Percentiles rank a stretch among this genome's conserved stretches.
Conservation (phyloP, 2,888 invertebrate genomes). For the Ecliptopera silaceata region DNA sequence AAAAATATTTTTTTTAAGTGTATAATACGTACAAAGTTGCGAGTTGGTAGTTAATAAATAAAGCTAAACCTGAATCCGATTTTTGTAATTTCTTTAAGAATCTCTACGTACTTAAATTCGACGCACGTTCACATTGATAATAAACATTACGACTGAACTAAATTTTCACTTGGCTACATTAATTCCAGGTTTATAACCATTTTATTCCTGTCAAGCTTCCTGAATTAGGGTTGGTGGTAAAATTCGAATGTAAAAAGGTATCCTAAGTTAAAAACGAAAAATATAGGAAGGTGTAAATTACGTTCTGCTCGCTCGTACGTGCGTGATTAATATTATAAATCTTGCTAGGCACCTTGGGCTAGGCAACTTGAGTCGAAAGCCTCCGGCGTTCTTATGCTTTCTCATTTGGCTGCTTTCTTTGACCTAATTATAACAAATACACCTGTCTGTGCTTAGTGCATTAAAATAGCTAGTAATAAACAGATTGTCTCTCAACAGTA, state of each 20-base stretch:
- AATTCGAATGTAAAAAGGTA: constrained; percentile 25
- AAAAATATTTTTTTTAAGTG: too few relatives aligned
- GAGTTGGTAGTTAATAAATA: too few relatives aligned
- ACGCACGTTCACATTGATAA: constrained; percentile 19
- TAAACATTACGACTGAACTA: constrained; percentile 29
- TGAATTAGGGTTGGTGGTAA: constrained; percentile 37
- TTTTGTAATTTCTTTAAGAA: neutral
- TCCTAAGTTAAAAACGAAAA: constrained; percentile 11
- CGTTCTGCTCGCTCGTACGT: constrained; percentile 3
- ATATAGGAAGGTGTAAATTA: constrained; percentile 23
- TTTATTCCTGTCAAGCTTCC: constrained; percentile 36
- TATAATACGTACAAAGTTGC: too few relatives aligned
- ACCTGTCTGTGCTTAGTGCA: too few relatives aligned
- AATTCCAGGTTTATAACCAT: constrained; percentile 31
- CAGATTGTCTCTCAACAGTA: too few relatives aligned
- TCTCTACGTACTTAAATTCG: constrained; percentile 23
- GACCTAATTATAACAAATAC: too few relatives aligned
- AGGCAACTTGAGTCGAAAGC: constrained; percentile 16
- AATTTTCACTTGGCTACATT: constrained; percentile 27
- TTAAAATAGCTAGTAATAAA: too few relatives aligned
- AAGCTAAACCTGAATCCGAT: too few relatives aligned
- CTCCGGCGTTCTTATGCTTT: neutral
- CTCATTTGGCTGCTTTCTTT: neutral
- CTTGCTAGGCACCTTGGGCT: constrained; percentile 22
- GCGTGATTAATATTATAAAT: constrained; percentile 36